Percentiles rank a stretch among this genome's conserved stretches.
These are phyloP conservation scores for Myzus persicae DNA, from an alignment of 1,140 invertebrate genomes.

Conservation along the genomic window DNA sequence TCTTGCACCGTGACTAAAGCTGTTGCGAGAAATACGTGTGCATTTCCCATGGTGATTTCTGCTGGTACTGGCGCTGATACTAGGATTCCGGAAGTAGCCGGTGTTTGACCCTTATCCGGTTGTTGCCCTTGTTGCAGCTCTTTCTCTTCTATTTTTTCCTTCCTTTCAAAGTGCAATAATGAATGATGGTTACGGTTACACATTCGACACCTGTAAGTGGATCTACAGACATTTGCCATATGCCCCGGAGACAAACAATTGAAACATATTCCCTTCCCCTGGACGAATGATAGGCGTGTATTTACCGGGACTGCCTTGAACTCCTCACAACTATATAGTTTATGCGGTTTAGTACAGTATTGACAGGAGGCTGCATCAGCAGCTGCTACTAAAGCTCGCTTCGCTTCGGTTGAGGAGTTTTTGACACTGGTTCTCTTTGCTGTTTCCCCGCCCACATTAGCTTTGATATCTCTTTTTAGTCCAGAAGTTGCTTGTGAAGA, in stretches of 20 bases:
- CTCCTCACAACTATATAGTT: too few relatives aligned
- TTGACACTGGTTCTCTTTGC: too few relatives aligned
- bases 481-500: background rate
- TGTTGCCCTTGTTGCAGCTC: background rate
- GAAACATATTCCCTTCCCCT: background rate
- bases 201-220: background rate
- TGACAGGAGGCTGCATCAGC: too few relatives aligned
- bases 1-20: background rate
- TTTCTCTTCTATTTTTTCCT: background rate
- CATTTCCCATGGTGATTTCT: background rate
- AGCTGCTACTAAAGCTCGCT: too few relatives aligned
- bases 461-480: too few relatives aligned
- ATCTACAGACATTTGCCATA: background rate
- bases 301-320: too few relatives aligned
- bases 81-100: background rate
- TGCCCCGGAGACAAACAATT: background rate
- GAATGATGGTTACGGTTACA: background rate
- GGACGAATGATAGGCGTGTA: too few relatives aligned
- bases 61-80: background rate
- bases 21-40: background rate
- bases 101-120: background rate
- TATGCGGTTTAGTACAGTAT: too few relatives aligned
- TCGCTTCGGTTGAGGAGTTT: too few relatives aligned
- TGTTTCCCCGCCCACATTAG: too few relatives aligned
- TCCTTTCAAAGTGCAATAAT: background rate